phyloP scores from a whole-genome alignment of 2,797 vertebrate species.

The Semotilus atromaculatus region DNA sequence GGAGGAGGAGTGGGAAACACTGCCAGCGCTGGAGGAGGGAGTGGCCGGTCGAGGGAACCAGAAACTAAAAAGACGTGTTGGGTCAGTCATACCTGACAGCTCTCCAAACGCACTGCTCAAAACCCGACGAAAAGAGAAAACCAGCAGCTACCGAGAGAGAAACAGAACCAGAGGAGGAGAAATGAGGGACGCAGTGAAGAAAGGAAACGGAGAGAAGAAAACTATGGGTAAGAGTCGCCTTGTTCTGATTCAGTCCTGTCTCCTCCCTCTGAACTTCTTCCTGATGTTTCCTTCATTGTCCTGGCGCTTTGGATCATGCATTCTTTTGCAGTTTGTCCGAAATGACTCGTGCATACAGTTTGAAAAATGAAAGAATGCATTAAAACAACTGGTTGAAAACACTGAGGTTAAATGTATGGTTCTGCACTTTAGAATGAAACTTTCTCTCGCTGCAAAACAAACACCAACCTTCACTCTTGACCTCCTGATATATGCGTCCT shows the following conservation, averaged over 20 bases:
- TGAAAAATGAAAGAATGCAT: neutral
- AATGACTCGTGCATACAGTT: too few relatives aligned
- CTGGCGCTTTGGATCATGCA: conserved; percentile 10
- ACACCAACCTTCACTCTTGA: neutral
- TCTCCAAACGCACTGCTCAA: conserved; percentile 35
- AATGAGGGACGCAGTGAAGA: conserved; percentile 80
- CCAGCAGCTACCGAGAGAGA: neutral
- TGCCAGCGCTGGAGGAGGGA: conserved; percentile 66
- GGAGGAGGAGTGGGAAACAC: neutral
- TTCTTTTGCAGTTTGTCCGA: neutral
- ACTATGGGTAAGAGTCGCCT: conserved; percentile 71
- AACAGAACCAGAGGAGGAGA: conserved; percentile 38
- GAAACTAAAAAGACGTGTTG: conserved; percentile 69
- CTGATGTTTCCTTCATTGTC: conserved; percentile 37
- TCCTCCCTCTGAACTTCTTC: neutral
- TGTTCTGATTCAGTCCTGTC: conserved; percentile 30
- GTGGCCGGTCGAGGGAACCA: conserved; percentile 69
- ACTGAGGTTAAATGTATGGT: too few relatives aligned
- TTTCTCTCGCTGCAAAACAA: conserved; percentile 1
- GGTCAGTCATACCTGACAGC: conserved; percentile 56
- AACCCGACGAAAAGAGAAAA: neutral
- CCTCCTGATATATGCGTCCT: neutral
- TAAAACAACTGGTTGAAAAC: neutral
- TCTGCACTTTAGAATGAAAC: neutral
- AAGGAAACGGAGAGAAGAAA: conserved; percentile 72